A percentile compares a stretch with the other conserved stretches of the same genome.
phyloP scores from a whole-genome alignment of 1,140 invertebrate genomes.

The Caenorhabditis remanei region DNA sequence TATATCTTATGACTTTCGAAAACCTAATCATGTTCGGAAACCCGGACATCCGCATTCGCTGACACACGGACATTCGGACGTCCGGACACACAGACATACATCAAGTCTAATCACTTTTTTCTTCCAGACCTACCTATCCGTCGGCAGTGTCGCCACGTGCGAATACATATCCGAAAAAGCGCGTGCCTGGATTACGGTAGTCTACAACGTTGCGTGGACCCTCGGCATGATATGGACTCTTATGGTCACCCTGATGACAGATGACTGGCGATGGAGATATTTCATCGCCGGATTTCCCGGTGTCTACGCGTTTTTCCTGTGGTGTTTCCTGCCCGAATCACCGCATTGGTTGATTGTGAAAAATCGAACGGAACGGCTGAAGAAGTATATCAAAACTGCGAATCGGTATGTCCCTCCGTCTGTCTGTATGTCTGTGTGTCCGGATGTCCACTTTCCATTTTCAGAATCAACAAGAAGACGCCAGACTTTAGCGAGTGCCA shows the following conservation, averaged over 20 bases:
- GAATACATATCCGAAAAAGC: constrained; percentile 37
- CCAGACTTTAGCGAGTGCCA: constrained; percentile 27
- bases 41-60: no score
- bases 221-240: constrained; percentile 40
- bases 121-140: constrained; percentile 12
- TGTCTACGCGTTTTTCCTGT: neutral
- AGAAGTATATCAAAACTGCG: constrained; percentile 30
- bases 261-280: constrained; percentile 34
- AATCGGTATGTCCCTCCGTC: neutral
- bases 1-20: no score
- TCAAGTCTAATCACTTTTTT: neutral
- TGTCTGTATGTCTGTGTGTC: neutral
- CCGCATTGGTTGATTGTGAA: constrained; percentile 31
- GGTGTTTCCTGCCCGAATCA: neutral
- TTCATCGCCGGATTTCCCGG: constrained; percentile 7
- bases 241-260: constrained; percentile 18
- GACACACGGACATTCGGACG: no score
- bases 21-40: no score
- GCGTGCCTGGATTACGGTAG: constrained; percentile 38
- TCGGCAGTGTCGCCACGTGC: constrained; percentile 24
- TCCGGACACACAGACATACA: no score
- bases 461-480: constrained; percentile 27
- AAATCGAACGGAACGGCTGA: constrained; percentile 18
- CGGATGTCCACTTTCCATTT: neutral
- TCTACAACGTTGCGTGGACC: constrained; percentile 39